Evolutionary conservation across 2,888 invertebrate species (phyloP), one percentile per base, ranked within the genome.

Genomic region (Hydroisotoma schaefferi): DNA sequence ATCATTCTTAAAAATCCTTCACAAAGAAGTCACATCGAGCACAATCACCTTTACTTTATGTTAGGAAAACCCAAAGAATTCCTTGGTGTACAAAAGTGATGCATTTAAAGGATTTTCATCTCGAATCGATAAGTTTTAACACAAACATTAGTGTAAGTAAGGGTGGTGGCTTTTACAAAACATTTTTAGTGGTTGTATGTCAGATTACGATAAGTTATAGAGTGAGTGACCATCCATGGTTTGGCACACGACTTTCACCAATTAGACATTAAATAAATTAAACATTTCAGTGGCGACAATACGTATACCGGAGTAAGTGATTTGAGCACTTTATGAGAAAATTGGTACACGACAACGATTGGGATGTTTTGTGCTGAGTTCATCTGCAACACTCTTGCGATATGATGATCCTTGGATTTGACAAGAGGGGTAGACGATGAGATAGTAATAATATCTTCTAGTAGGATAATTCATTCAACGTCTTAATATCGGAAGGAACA

Each of bases 1-100:
- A 57, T 48, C 57, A 61, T 59, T 58, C 55, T 57, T 23, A 59
- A 58, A 56, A 59, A 56, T 56, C 59, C 55, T 53, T 60, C 61
- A 64, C 61, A 57, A 60, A 60, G 59, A 58, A 59, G 60, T 65
- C 65, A 65, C 65, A 65, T 60, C 56, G 65, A 61, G 59, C 65
- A 65, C 61, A 65, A 59, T 65, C 61, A 59, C 65, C 57, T 61
- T 54, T n/a, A n/a, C n/a, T n/a, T n/a, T n/a, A n/a, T n/a, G n/a
- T n/a, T 51, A 59, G 57, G 55, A 56, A 49, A 28, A 37, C 52
- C 44, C 25, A 55, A 60, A 60, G 52, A 37, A 52, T 56, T 52
- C 47, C 33, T 37, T 56, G 55, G 43, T 40, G 54, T 44, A 37
- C 28, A 37, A 56, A 49, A 51, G 51, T 46, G 55, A 44, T 28